Evolutionary conservation across 2,113 vertebrate genomes (phyloP), one percentile per base, ranked within the genome.

Genomic region (Pangasianodon hypophthalmus): DNA sequence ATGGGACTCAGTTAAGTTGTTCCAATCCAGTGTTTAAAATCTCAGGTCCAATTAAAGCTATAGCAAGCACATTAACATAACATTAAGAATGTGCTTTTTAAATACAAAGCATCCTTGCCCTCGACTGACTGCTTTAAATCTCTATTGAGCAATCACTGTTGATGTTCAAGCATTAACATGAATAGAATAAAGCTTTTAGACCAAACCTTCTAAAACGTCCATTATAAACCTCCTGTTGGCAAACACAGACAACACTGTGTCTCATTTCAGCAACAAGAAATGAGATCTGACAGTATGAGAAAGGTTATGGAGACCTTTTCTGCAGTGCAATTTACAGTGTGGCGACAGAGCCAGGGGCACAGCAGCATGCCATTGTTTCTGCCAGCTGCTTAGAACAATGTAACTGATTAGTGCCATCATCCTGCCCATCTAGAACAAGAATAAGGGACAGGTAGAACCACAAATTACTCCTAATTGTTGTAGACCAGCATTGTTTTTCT

Each of bases 241-340:
- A 82, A 83, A 41, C 18, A 11, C 8, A 84, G 18, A 41, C 9
- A 24, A 44, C 3, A 24, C 44, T 58, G 32, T 60, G 52, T 84
- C 54, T 58, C 2, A 58, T 60, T 60, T 60, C 32, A 10, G 1
- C 37, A 41, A 60, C n/a, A 60, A 16, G 52, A 84, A 84, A 84
- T 37, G 8, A 82, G 75, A 86, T 67, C 13, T 32, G 71, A 86
- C 41, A 69, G 37, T 21, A 44, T 56, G 58, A 56, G 32, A 90
- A 90, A 86, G 88, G 60, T 90, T 86, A 19, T 41, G 29, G 6
- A 32, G 41, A 67, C 69, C 89, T 87, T 90, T 87, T 79, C 29
- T 60, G 32, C 67, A 52, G 75, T 86, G 29, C 67, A 71, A 21
- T 73, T 86, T 86, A 67, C 48, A 73, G 29, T 54, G 18, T 24